These are phyloP conservation scores for Urocynchramus pylzowi DNA, from an alignment of 2,113 vertebrate species.

Conservation along the genomic window DNA sequence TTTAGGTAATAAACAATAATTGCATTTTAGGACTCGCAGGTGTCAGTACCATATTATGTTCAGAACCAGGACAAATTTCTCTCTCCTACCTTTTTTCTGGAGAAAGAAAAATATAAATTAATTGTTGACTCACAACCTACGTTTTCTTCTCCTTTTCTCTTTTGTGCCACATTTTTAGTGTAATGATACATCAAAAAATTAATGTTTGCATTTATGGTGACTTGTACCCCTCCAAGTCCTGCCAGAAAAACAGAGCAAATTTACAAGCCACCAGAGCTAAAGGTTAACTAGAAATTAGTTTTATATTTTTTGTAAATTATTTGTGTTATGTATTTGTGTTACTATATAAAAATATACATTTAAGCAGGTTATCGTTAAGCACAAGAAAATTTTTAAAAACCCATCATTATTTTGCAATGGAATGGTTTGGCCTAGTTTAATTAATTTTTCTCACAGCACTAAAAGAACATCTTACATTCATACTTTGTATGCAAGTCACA, in stretches of 20 bases:
- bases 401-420: constrained; percentile 52
- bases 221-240: constrained; percentile 7
- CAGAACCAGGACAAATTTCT: background rate
- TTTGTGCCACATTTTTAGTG: background rate
- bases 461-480: constrained; percentile 38
- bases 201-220: constrained; percentile 40
- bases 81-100: background rate
- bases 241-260: constrained; percentile 33
- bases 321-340: constrained; percentile 56
- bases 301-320: constrained; percentile 50
- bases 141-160: background rate
- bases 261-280: constrained; percentile 35
- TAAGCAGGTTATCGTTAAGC: constrained; percentile 40
- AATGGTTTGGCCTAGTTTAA: constrained; percentile 55
- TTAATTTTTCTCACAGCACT: constrained; percentile 63
- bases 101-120: constrained; percentile 10
- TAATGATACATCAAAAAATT: constrained; percentile 20
- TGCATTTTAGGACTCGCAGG: constrained; percentile 32
- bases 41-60: background rate
- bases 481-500: constrained; percentile 48
- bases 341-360: constrained; percentile 59
- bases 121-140: background rate
- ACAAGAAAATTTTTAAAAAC: constrained; percentile 20
- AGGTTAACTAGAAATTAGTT: constrained; percentile 70
- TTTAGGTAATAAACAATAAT: constrained; percentile 59